Percentiles rank a stretch among this genome's conserved stretches.
Conservation (phyloP, 2,113 vertebrate genomes). For the Cettia cetti region DNA sequence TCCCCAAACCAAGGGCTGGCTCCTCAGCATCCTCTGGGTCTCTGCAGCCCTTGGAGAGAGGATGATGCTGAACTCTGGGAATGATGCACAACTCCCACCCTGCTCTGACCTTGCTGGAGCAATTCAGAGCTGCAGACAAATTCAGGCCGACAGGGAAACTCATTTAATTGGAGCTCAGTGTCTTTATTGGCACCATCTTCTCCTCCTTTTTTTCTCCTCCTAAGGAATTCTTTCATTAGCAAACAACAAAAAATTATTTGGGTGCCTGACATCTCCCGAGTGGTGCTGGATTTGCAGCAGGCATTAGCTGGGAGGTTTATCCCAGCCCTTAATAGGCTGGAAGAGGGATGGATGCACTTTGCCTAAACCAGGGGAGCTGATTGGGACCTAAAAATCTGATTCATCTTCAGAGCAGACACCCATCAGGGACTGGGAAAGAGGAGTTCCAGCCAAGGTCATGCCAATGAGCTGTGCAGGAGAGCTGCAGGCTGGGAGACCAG, state of each 20-base stretch:
- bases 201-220: background rate
- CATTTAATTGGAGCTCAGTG: conserved; percentile 61
- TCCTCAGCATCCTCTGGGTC: background rate
- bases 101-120: conserved; percentile 48
- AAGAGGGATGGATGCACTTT: conserved; percentile 71
- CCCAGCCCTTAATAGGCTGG: conserved; percentile 60
- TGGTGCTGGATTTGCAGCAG: conserved; percentile 46
- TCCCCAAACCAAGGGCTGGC: background rate
- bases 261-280: conserved; percentile 39
- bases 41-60: background rate
- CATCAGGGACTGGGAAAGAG: conserved; percentile 18
- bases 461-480: conserved; percentile 48
- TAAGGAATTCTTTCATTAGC: conserved; percentile 68
- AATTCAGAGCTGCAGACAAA: conserved; percentile 59
- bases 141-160: conserved; percentile 43
- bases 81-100: background rate
- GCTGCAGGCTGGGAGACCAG: background rate
- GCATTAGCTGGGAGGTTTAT: conserved; percentile 62
- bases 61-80: background rate
- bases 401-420: conserved; percentile 66
- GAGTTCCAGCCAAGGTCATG: conserved; percentile 60
- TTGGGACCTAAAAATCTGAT: conserved; percentile 71
- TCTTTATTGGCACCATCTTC: background rate
- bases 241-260: conserved; percentile 63
- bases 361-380: conserved; percentile 63